Base-by-base conservation (phyloP, 2,113 vertebrate species). In the Hyperopisus bebe region DNA sequence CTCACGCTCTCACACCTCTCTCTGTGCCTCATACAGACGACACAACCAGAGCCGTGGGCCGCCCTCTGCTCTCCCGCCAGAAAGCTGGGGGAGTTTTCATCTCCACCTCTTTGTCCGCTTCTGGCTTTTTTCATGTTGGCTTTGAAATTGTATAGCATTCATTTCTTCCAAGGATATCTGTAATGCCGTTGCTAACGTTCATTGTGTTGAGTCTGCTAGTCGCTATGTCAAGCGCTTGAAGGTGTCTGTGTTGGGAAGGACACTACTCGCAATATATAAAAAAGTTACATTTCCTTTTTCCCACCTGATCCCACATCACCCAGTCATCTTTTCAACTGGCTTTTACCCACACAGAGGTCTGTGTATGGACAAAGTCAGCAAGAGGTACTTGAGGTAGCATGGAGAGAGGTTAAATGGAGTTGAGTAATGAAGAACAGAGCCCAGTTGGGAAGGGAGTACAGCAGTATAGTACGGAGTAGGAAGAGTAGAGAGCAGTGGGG, bases 91-190 rank as follows among this genome's bases (percentile, higher is more conserved):
- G 70, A 77, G 70, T 17, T 80, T 80, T 80, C 74, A 80, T 80
- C 39, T 42, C 74, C 74, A 19, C 82, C 77, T 46, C 44, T 84
- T 84, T 84, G 44, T 84, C 39, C 6, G 8, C 24, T 84, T 5
- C 44, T n/a, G 82, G 11, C 74, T 84, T 84, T 84, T 47, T 84
- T 24, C 82, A 84, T 27, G 19, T 8, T 47, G 17, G 39, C 39
- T 84, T 84, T 84, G 82, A 84, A 46, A 47, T 84, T 84, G 77
- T 44, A 82, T 24, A 82, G 77, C 42, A 46, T 44, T 84, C 42
- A 47, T 47, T 84, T 84, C 21, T 44, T 84, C 7, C 82, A 84
- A 80, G 82, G 82, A 84, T 84, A 84, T 84, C 8, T 84, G 44
- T 47, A 24, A 84, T 84, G 39, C 39, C 46, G 19, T 84, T 84